These are phyloP conservation scores for Pyrgilauda ruficollis DNA, from an alignment of 2,113 vertebrate genomes.

Conservation along the genomic window DNA sequence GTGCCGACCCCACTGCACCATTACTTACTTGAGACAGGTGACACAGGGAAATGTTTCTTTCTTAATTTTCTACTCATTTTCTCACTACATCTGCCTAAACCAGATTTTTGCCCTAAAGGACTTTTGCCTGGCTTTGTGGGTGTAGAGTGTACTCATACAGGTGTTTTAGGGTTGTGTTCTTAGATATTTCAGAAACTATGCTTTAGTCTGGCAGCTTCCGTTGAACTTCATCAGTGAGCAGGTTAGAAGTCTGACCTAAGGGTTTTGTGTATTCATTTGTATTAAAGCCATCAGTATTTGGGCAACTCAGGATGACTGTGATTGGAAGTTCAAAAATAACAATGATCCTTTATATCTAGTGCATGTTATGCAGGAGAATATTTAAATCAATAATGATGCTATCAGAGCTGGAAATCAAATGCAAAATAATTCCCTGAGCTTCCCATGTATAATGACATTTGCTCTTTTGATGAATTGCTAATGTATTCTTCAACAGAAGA, in stretches of 20 bases:
- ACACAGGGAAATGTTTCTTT: not conserved
- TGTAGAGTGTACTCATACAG: not conserved
- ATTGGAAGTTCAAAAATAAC: slow-evolving; percentile 81
- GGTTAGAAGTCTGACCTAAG: slow-evolving; percentile 19
- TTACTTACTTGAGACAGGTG: not conserved
- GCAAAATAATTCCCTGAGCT: slow-evolving; percentile 78
- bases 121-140: not conserved
- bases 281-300: slow-evolving; percentile 65
- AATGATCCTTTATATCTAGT: slow-evolving; percentile 79
- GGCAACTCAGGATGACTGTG: slow-evolving; percentile 72
- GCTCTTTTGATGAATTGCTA: slow-evolving; percentile 82
- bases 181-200: not conserved
- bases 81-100: not conserved
- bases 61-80: not conserved
- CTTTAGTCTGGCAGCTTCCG: not conserved
- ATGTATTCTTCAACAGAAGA: slow-evolving; percentile 72
- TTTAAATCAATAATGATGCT: slow-evolving; percentile 83
- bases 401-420: slow-evolving; percentile 87
- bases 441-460: slow-evolving; percentile 78
- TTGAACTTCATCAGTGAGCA: slow-evolving; percentile 34
- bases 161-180: not conserved
- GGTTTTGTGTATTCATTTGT: not conserved
- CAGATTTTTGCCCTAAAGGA: not conserved
- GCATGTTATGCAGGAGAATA: slow-evolving; percentile 67
- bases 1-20: not conserved